phyloP scores from a whole-genome alignment of 2,888 invertebrate species.

The Caenorhabditis angaria region DNA sequence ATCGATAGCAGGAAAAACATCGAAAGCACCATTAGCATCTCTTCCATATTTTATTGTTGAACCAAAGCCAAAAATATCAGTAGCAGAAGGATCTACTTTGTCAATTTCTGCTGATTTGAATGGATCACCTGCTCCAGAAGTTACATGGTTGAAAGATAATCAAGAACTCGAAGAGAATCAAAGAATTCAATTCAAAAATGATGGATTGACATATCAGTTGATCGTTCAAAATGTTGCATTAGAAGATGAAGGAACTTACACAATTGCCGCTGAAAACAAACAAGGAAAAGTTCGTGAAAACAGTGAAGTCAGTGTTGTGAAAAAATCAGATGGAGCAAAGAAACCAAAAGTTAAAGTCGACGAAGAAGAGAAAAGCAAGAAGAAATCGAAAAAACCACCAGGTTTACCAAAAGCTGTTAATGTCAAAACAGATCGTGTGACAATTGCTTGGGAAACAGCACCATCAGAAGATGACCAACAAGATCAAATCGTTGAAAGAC shows the following conservation, averaged over 20 bases:
- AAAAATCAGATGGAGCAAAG: slow-evolving; percentile 29
- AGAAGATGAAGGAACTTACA: slow-evolving; percentile 54
- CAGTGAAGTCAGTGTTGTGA: slow-evolving; percentile 46
- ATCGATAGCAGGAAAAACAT: slow-evolving; percentile 19
- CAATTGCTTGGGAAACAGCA: slow-evolving; percentile 43
- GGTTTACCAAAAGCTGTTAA: slow-evolving; percentile 33
- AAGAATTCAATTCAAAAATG: slow-evolving; percentile 37
- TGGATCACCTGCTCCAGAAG: slow-evolving; percentile 56
- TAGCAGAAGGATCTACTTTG: slow-evolving; percentile 57
- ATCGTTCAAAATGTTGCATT: slow-evolving; percentile 33
- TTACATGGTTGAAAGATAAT: slow-evolving; percentile 48
- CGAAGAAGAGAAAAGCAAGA: slow-evolving; percentile 34
- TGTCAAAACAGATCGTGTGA: slow-evolving; percentile 33
- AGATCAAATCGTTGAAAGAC: slow-evolving; percentile 49
- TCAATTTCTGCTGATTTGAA: slow-evolving; percentile 52
- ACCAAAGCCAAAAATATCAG: slow-evolving; percentile 54
- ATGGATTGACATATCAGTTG: slow-evolving; percentile 46
- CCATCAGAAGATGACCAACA: slow-evolving; percentile 38
- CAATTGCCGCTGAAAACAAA: slow-evolving; percentile 52
- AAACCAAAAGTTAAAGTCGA: slow-evolving; percentile 40
- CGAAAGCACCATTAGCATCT: slow-evolving; percentile 25
- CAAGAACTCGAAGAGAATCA: slow-evolving; percentile 41
- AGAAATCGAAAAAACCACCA: slow-evolving; percentile 29
- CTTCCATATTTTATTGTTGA: slow-evolving; percentile 54
- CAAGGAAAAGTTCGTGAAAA: slow-evolving; percentile 55